Base-by-base conservation (phyloP, 2,113 vertebrate genomes). In the Engraulis encrasicolus region DNA sequence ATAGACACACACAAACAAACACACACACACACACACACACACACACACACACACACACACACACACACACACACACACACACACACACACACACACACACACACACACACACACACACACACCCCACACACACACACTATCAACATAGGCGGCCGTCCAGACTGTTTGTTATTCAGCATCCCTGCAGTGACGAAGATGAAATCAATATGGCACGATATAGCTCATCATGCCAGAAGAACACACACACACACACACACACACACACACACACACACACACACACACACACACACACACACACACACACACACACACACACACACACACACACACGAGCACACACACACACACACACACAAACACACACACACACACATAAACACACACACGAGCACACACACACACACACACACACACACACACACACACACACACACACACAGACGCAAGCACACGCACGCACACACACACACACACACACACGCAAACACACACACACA, bases 81-180 rank as follows among this genome's bases (percentile, higher is more conserved):
- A 61, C 58, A 61, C 20, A 23, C 19, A n/a, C 54, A 23, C 20
- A 61, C 54, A 61, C 54, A 71, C 27, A 71, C 61, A 71, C 61
- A 71, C 61, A 71, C 61, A 34, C 61, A 71, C 66, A 34, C 66
- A 74, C 66, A 45, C 40, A 45, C 40, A 45, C 40, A 45, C 40
- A 45, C 3, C 40, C 3, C 40, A 45, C 40, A 45, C 40, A 45
- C 40, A 45, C 40, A 45, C 40, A 45, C 40, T n/a, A 74, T 74
- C 34, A 74, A 74, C 66, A 74, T 74, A 34, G 66, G 66, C 66
- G 17, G 27, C 15, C 23, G 66, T 4, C 31, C 27, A 4, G 66
- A 31, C 66, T 74, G 66, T 74, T 74, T 74, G 66, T 74, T 74
- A 74, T 74, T 74, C 66, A 34, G 66, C 66, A 74, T 31, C 66